Conservation (phyloP, 1,140 invertebrate genomes). For the Drosophila teissieri region DNA sequence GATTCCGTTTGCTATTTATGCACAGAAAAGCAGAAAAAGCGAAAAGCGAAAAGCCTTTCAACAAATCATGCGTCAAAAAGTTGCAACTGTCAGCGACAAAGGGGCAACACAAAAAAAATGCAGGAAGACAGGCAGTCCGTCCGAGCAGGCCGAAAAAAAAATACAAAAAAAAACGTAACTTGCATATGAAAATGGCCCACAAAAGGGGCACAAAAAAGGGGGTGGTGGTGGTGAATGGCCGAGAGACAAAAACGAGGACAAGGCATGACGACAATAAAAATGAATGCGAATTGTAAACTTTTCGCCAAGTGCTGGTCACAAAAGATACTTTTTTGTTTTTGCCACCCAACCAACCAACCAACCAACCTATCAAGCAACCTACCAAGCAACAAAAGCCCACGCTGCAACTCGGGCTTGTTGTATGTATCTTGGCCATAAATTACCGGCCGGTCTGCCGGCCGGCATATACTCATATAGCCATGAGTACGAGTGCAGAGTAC, state of each 20-base stretch:
- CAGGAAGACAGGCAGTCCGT: conserved; percentile 48
- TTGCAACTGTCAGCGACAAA: conserved; percentile 74
- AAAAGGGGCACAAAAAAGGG: conserved; percentile 12
- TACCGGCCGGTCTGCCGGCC: conserved; percentile 68
- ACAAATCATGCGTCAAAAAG: conserved; percentile 82
- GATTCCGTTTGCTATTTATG: conserved; percentile 58
- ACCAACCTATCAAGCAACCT: neutral
- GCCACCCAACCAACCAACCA: conserved; percentile 6
- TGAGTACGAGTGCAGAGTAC: conserved; percentile 7
- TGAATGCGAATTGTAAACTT: conserved; percentile 77
- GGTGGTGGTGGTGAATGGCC: conserved; percentile 45
- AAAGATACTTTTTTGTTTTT: conserved; percentile 10
- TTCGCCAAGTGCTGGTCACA: conserved; percentile 67
- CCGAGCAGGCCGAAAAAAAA: conserved; percentile 18
- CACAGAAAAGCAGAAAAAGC: conserved; percentile 50
- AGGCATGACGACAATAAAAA: conserved; percentile 79
- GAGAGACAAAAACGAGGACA: conserved; percentile 62
- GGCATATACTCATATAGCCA: conserved; percentile 45
- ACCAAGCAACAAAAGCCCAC: conserved; percentile 46
- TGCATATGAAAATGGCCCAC: conserved; percentile 64
- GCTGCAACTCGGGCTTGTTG: conserved; percentile 36
- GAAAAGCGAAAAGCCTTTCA: conserved; percentile 74
- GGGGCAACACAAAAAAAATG: conserved; percentile 41
- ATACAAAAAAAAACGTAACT: conserved; percentile 40
- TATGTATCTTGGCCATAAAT: conserved; percentile 64